Evolutionary conservation across 2,113 vertebrate genomes (phyloP).

Genomic region (Theristicus caerulescens): DNA sequence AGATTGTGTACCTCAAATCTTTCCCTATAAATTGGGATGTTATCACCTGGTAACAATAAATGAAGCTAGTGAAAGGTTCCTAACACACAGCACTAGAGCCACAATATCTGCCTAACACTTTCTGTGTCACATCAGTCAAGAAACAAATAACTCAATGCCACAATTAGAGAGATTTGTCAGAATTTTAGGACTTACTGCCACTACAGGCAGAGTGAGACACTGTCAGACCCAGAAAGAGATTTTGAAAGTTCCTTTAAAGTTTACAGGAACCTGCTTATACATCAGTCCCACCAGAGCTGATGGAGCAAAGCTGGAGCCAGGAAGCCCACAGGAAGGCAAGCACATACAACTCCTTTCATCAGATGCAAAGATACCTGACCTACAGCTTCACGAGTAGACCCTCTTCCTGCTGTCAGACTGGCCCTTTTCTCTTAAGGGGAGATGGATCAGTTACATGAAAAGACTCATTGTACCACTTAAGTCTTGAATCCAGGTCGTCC

Average conservation of each 20-base stretch:
- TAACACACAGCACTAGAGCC: not conserved
- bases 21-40: not conserved
- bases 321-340: accelerated
- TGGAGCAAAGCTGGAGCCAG: not conserved
- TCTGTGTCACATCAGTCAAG: not conserved
- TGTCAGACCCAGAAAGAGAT: not conserved
- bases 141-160: not conserved
- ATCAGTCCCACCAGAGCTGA: not conserved
- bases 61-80: not conserved
- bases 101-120: not conserved
- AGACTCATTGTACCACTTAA: not conserved
- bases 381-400: not conserved
- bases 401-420: not conserved
- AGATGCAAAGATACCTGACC: not conserved
- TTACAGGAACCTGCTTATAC: not conserved
- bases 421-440: not conserved
- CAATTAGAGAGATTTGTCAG: not conserved
- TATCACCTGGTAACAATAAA: not conserved
- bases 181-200: not conserved
- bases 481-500: not conserved
- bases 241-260: not conserved
- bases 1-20: not conserved
- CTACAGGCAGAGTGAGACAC: not conserved
- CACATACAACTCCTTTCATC: not conserved
- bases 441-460: not conserved